A percentile compares a stretch with the other conserved stretches of the same genome.
These are phyloP conservation scores for Cydia pomonella DNA, from an alignment of 1,140 invertebrate genomes.

Conservation along the genomic window DNA sequence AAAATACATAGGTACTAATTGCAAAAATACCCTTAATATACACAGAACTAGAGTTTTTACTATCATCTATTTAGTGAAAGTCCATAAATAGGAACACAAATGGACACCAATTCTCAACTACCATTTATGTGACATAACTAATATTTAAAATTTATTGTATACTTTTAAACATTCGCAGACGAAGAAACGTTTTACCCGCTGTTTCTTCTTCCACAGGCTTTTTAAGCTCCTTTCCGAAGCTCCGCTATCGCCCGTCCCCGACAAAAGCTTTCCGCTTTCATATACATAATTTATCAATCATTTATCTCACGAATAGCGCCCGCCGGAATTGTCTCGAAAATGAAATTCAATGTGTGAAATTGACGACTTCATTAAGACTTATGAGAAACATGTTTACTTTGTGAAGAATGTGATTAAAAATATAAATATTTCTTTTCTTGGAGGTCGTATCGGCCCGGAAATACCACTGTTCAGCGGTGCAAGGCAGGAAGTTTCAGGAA, in stretches of 20 bases:
- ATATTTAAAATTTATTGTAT: too few species aligned
- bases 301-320: slow-evolving; percentile 43
- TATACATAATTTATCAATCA: slow-evolving; percentile 56
- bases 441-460: too few species aligned
- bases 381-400: not conserved
- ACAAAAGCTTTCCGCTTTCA: slow-evolving; percentile 30
- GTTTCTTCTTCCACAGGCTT: not conserved
- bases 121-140: too few species aligned
- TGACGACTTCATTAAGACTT: slow-evolving; percentile 14
- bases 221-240: slow-evolving; percentile 8
- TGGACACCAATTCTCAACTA: too few species aligned
- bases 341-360: slow-evolving; percentile 29
- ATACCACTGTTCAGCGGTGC: too few species aligned
- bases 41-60: too few species aligned
- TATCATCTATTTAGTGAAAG: too few species aligned
- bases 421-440: too few species aligned
- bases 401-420: not conserved
- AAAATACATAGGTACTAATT: too few species aligned
- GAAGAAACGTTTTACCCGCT: not conserved
- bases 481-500: too few species aligned
- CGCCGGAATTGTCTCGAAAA: slow-evolving; percentile 13
- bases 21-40: too few species aligned
- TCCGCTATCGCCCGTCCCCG: slow-evolving; percentile 7
- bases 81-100: too few species aligned
- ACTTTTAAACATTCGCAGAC: not conserved